These are phyloP conservation scores for Heliothis virescens DNA, from an alignment of 1,140 invertebrate species.

Conservation along the genomic window DNA sequence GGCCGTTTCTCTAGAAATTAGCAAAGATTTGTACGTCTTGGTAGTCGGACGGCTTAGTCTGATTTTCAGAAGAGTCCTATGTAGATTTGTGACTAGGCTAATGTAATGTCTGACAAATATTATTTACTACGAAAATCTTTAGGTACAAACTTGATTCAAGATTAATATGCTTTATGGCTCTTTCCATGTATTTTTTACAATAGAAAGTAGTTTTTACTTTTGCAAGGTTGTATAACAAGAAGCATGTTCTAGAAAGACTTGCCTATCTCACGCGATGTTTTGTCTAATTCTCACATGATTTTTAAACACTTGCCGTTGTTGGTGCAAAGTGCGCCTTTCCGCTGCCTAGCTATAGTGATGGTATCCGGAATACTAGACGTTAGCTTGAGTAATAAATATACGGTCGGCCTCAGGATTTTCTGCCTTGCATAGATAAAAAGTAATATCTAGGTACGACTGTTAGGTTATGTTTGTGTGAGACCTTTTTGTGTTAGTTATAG, in stretches of 20 bases:
- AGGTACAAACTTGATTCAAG: no score
- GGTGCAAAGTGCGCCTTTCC: conserved; percentile 38
- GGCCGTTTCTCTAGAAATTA: background rate
- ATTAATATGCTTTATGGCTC: no score
- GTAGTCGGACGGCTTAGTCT: no score
- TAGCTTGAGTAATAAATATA: conserved; percentile 25
- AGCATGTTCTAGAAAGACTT: background rate
- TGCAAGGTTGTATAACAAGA: background rate
- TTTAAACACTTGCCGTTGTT: conserved; percentile 22
- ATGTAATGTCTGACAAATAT: no score
- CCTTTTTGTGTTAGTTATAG: no score
- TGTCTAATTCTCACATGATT: conserved; percentile 30
- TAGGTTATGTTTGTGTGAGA: no score
- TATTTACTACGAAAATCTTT: no score
- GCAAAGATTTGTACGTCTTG: background rate
- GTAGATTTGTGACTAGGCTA: no score
- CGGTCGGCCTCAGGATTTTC: conserved; percentile 1
- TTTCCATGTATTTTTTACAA: no score
- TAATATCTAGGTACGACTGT: conserved; percentile 8
- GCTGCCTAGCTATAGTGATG: conserved; percentile 22
- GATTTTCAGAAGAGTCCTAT: no score
- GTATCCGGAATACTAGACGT: conserved; percentile 22
- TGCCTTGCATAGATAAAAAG: conserved; percentile 44
- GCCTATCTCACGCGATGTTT: conserved; percentile 22
- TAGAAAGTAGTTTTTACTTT: no score